Base-by-base conservation (phyloP, 2,888 invertebrate species). In the Argyra leucocephala region DNA sequence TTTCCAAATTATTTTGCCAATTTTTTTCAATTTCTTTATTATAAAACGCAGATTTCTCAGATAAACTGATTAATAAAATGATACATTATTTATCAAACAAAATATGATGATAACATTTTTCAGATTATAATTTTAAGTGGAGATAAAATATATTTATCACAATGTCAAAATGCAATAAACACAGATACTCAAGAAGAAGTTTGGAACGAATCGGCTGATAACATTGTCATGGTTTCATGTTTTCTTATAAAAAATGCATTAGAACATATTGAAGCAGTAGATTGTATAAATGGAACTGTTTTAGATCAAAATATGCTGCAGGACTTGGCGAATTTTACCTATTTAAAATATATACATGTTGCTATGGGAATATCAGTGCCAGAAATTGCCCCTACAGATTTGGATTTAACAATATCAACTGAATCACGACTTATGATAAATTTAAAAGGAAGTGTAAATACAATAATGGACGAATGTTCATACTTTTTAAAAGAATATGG, bases 361-460 rank as follows among this genome's bases (percentile, higher is more conserved):
- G 86, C 85, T 64, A 88, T 87, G 73, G 88, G 90, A 0, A 83
- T 85, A 9, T 87, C 88, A 0, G 83, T 93, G 65, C 83, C 86
- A 18, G 78, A 83, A 15, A 86, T 91, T 0, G 90, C 91, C 2
- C 93, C 93, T 1, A 88, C 90, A 0, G 93, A 93, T 77, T 84
- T 86, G 0, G 91, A 92, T 73, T 78, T 94, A 31, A 87, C 92
- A 57, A 87, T 94, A 65, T 90, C 91, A 18, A 93, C 93, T 75
- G 92, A 92, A 71, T 93, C 93, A 69, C 85, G 87, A 65, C 78
- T 94, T 65, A 86, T 91, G 82, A 93, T 94, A 67, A 93, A 93
- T 76, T 78, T 93, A 65, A 93, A 93, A 80, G 93, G 93, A 0
- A 93, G 93, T 77, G 93, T 93, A 0, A 93, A 93, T 73, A 93